Base-by-base conservation (phyloP, 2,797 vertebrate species). In the Mormyrops attenuatus region DNA sequence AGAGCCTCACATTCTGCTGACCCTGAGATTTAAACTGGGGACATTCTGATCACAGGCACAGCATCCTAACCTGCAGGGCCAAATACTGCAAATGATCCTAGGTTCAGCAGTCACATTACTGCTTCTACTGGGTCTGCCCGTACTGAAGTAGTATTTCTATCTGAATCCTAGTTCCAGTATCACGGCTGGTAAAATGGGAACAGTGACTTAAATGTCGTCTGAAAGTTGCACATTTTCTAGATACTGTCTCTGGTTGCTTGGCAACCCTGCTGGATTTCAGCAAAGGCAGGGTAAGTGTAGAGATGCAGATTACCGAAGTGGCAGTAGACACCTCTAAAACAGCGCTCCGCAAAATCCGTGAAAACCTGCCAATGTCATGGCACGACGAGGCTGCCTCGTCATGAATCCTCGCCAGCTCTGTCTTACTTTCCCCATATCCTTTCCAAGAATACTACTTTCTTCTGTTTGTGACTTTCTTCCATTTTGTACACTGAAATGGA, bases 161-260 rank as follows among this genome's bases (percentile, higher is more conserved):
- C 85, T 30, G 49, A 86, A 53, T 11, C 5, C 50, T 26, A 53
- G 22, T 86, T 22, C 47, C 44, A 50, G n/a, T 22, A 47, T 55
- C 22, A 30, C 26, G 0, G 30, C n/a, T 86, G 5, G 6, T 82
- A 47, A 53, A 55, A 34, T 26, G 50, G 30, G 50, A 55, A 30
- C 20, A 15, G 41, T 85, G 49, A 53, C 49, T 82, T 34, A 55
- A 53, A 86, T 30, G 85, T n/a, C 22, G 1, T 38, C 49, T 55
- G 26, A 50, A 50, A 86, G 6, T 38, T 47, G 26, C 85, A 86
- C 77, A 82, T 22, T 17, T 34, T 53, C 85, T 53, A 53, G 85
- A 86, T 86, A 44, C 49, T 55, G 9, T 53, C 49, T 53, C 22
- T 53, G 50, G 85, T 86, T 86, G 85, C 85, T 86, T 86, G 85